Percentiles rank a stretch among this genome's conserved stretches.
Evolutionary conservation across 2,888 invertebrate genomes (phyloP).

Genomic region (Drepana falcataria): DNA sequence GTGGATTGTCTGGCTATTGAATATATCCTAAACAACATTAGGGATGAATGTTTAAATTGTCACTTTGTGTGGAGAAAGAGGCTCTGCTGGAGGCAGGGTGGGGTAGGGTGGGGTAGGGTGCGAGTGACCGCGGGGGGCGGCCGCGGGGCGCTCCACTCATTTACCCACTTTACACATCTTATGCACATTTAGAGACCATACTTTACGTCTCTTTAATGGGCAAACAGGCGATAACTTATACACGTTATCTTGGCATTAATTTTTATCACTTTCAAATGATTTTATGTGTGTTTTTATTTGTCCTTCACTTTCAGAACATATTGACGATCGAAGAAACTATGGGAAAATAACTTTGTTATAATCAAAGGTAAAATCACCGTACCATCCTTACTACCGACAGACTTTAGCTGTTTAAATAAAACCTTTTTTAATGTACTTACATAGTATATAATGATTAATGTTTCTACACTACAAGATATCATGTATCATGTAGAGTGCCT

Average conservation of each 20-base stretch:
- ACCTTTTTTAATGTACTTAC: too few relatives aligned
- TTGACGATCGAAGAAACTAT: not conserved
- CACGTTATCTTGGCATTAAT: not conserved
- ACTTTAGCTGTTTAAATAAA: too few relatives aligned
- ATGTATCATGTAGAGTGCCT: too few relatives aligned
- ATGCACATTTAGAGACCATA: constrained; percentile 11
- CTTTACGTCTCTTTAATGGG: constrained; percentile 9
- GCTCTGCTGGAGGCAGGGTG: constrained; percentile 42
- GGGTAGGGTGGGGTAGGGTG: constrained; percentile 29
- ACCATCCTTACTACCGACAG: too few relatives aligned
- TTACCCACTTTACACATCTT: constrained; percentile 39
- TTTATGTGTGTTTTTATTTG: not conserved
- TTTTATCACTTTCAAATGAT: not conserved
- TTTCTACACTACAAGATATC: too few relatives aligned
- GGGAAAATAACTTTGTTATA: not conserved
- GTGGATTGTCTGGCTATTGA: constrained; percentile 60
- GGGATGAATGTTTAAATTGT: constrained; percentile 71
- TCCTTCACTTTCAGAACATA: not conserved
- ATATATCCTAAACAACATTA: constrained; percentile 72
- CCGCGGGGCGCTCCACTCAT: constrained; percentile 29
- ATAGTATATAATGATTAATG: too few relatives aligned
- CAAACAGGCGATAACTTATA: not conserved
- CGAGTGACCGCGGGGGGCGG: constrained; percentile 32
- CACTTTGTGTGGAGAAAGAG: constrained; percentile 58
- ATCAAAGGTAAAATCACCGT: too few relatives aligned